Base-by-base conservation (phyloP, 2,888 invertebrate genomes). In the Euplexia lucipara region DNA sequence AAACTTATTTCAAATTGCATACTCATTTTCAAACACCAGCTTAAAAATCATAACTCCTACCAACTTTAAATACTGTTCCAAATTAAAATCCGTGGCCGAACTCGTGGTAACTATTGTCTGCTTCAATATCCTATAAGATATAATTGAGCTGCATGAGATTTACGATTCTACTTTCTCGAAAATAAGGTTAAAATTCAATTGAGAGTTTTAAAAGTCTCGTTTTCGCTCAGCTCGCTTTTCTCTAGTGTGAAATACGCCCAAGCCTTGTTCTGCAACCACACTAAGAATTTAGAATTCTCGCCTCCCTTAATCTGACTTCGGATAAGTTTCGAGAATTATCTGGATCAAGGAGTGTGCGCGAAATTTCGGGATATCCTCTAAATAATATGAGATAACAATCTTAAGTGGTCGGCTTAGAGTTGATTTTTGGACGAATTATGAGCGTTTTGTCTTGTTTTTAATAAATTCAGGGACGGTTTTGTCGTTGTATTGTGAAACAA, bases 211-310 rank as follows among this genome's bases (percentile, higher is more conserved):
- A 37, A 51, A 7, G 47, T 48, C 60, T 56, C 41, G n/a, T 56
- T 61, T 63, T 35, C 59, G 42, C 54, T 58, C 58, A 22, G 39
- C 48, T 65, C 60, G 41, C 69, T 53, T 73, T 59, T 56, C 57
- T 73, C 26, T 35, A 61, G 73, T 81, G 63, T 72, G 65, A 70
- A 61, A 73, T 75, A 76, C 61, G 54, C 69, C 64, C 67, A 75
- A 72, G 65, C 49, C 68, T 71, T 74, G 80, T 76, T 72, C 73
- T 70, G 72, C 60, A 70, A 62, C 78, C 75, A 62, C 75, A 75
- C 69, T 57, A 80, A 83, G 81, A 83, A 80, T 82, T 79, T 77
- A 52, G 68, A 56, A 75, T 84, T 81, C 78, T 80, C 82, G 73
- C 78, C 69, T 62, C 54, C 68, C 75, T 67, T 79, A 83, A 83